These are phyloP conservation scores for Momotus momota DNA, from an alignment of 2,797 vertebrate genomes.

Conservation along the genomic window DNA sequence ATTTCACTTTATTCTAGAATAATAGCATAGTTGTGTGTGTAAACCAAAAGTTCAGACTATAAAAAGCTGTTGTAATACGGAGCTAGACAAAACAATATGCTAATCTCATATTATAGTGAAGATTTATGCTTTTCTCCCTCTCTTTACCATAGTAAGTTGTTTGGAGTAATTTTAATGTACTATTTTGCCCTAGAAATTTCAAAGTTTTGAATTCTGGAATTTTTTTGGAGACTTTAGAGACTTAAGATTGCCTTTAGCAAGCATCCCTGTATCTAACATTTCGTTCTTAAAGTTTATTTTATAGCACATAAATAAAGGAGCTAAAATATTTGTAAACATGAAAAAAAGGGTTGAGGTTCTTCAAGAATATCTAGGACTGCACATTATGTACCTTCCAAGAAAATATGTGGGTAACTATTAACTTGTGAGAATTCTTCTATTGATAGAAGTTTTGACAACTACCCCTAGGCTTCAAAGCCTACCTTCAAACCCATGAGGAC, in stretches of 20 bases:
- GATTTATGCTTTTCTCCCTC: background rate
- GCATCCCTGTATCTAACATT: background rate
- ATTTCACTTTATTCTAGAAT: background rate
- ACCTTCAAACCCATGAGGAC: accelerated
- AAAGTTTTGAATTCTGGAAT: background rate
- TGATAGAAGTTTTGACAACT: background rate
- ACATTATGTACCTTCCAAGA: background rate
- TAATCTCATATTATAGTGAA: background rate
- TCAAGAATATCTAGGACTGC: background rate
- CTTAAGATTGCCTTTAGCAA: background rate
- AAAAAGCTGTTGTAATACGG: background rate
- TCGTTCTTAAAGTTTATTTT: constrained; percentile 9
- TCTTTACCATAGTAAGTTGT: background rate
- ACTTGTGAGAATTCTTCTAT: background rate
- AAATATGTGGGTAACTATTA: background rate
- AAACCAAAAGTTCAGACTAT: background rate
- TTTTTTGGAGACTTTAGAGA: background rate
- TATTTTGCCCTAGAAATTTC: background rate
- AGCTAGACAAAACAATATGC: background rate
- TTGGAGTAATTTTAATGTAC: background rate
- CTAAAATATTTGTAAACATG: background rate
- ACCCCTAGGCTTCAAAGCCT: background rate
- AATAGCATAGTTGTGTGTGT: background rate
- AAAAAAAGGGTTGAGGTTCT: background rate
- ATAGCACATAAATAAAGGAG: background rate